A percentile compares a stretch with the other conserved stretches of the same genome.
Conservation (phyloP, 2,888 invertebrate genomes). For the Acleris sparsana region DNA sequence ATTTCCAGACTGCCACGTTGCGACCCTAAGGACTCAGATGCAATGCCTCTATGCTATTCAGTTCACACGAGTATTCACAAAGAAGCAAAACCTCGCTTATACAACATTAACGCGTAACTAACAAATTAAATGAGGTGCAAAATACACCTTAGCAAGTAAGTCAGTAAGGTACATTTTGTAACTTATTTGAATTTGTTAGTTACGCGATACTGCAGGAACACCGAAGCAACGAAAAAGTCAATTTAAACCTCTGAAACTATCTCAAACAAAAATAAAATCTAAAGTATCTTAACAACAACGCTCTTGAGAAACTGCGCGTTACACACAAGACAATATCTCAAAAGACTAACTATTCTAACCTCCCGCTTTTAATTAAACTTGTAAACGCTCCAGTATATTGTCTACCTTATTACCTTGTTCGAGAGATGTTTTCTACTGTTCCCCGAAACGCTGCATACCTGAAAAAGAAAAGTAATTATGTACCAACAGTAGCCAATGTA, state of each 20-base stretch:
- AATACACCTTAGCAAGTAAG: no score
- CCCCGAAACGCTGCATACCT: constrained; percentile 30
- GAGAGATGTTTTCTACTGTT: neutral
- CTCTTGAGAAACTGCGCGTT: constrained; percentile 6
- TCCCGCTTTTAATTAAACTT: constrained; percentile 32
- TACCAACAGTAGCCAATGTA: constrained; percentile 36
- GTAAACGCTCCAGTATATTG: constrained; percentile 6
- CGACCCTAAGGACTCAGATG: no score
- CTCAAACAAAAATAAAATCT: neutral
- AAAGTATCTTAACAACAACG: constrained; percentile 17
- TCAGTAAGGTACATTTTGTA: no score
- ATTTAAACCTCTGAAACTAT: no score
- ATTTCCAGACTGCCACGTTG: no score
- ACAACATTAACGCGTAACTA: no score
- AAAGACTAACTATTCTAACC: constrained; percentile 28
- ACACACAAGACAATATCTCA: constrained; percentile 19
- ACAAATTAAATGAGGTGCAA: no score
- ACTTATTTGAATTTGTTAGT: no score
- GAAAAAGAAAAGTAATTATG: constrained; percentile 36
- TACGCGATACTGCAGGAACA: neutral
- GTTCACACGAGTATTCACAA: no score
- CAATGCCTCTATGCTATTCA: no score
- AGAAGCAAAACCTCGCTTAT: no score
- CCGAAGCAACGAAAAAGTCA: neutral
- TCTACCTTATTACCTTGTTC: constrained; percentile 6